Base-by-base conservation (phyloP, 2,113 vertebrate species). In the Emydocephalus ijimae region DNA sequence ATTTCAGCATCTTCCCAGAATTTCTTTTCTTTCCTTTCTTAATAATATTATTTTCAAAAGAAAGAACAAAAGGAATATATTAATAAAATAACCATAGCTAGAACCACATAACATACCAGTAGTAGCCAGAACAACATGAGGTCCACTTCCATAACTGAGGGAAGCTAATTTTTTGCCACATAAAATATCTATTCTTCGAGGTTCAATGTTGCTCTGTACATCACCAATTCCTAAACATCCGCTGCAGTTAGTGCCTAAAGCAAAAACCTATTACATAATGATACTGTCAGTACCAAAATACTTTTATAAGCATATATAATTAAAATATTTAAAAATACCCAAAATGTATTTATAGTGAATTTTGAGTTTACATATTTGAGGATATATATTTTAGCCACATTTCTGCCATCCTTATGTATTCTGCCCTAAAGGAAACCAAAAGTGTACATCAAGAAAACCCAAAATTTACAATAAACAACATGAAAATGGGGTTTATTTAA, bases 131-230 rank as follows among this genome's bases (percentile, higher is more conserved):
- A 99, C 98, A 93, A 99, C 96, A 88, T 99, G 99, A 0, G 99
- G 99, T n/a, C 99, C 99, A 34, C 98, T 99, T 95, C 99, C 99
- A 34, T 99, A 99, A 98, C 99, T 99, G 94, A 99, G 96, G 93
- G 98, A 98, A 91, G 98, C 97, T 93, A 99, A 98, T 95, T 99
- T 99, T 97, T 99, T 99, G 94, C 99, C 99, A 95, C 98, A 99
- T 1, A 99, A 96, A 24, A 97, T 94, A 95, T 99, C 98, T 95
- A 99, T 97, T 95, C 98, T 98, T 94, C 98, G 98, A 14, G 99
- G 98, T 93, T 99, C 98, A 90, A 99, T 99, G 55, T 98, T 98
- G 96, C 98, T 99, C 96, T 99, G 98, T 94, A 98, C 96, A 54
- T 99, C 99, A 92, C 99, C 99, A 24, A 98, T 97, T 34, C 99